Evolutionary conservation across 2,888 invertebrate genomes (phyloP).

Genomic region (Dynastes tityus): DNA sequence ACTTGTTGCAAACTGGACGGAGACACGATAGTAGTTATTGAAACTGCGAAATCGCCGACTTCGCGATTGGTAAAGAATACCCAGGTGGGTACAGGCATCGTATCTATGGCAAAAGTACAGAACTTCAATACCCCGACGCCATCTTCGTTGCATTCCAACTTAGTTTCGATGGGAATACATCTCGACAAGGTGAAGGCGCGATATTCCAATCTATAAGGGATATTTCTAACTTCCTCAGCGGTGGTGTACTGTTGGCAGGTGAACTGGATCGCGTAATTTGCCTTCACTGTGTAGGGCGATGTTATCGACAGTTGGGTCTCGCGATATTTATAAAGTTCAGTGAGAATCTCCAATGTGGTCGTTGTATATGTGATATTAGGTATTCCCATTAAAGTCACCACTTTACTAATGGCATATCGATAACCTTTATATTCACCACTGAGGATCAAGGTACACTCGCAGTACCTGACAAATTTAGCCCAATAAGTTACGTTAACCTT

Average conservation of each 20-base stretch:
- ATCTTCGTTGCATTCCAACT: not conserved
- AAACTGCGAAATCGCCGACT: constrained; percentile 33
- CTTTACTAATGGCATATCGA: constrained; percentile 42
- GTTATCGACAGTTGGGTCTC: constrained; percentile 14
- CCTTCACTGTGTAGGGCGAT: constrained; percentile 35
- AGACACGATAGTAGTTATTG: not conserved
- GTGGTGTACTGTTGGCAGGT: not conserved
- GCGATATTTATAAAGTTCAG: constrained; percentile 1
- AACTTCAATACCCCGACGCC: not conserved
- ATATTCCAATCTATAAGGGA: not conserved
- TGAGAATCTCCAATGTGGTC: not conserved
- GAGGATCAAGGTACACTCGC: constrained; percentile 4
- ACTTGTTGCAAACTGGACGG: not conserved
- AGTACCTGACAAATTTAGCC: constrained; percentile 35
- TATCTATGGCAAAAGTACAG: not conserved
- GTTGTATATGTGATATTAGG: constrained; percentile 21
- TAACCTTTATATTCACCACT: constrained; percentile 45
- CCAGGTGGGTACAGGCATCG: not conserved
- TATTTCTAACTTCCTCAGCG: not conserved
- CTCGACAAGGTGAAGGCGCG: not conserved
- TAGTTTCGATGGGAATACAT: not conserved
- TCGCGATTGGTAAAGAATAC: constrained; percentile 24
- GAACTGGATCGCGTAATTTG: constrained; percentile 25
- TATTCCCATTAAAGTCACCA: constrained; percentile 18
- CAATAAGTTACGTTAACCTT: constrained; percentile 18